Evolutionary conservation across 2,113 vertebrate genomes (phyloP).

Genomic region (rat (Rattus norvegicus)): DNA sequence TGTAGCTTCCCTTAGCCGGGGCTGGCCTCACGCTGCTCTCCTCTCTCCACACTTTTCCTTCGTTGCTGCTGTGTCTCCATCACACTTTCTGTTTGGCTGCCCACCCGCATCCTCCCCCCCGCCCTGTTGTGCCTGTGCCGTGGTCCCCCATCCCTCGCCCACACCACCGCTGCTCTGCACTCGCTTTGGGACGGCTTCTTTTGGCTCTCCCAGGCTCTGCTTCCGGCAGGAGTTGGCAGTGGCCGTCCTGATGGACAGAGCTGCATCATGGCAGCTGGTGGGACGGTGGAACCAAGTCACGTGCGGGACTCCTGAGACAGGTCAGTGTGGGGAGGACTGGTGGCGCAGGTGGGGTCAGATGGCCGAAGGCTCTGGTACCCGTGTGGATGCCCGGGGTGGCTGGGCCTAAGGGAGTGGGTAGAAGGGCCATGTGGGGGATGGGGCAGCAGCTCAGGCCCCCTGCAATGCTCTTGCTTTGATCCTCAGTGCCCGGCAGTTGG

Average conservation of each 20-base stretch:
- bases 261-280: constrained; percentile 54
- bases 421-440: not conserved
- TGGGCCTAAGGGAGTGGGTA: not conserved
- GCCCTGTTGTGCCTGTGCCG: not conserved
- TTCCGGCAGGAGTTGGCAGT: constrained; percentile 72
- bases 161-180: not conserved
- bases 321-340: constrained; percentile 69
- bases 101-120: not conserved
- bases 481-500: not conserved
- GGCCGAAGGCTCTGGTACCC: not conserved
- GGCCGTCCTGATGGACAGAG: constrained; percentile 59
- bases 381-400: not conserved
- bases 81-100: constrained; percentile 21
- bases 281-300: constrained; percentile 51
- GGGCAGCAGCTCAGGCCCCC: not conserved
- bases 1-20: not conserved
- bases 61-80: constrained; percentile 58
- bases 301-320: constrained; percentile 62
- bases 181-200: constrained; percentile 58
- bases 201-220: constrained; percentile 67
- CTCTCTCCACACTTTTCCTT: constrained; percentile 56
- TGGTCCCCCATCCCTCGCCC: constrained; percentile 8
- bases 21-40: constrained; percentile 36
- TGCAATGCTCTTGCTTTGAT: not conserved
- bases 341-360: not conserved